phyloP scores from a whole-genome alignment of 1,140 invertebrate species.

The Bombus soroeensis region DNA sequence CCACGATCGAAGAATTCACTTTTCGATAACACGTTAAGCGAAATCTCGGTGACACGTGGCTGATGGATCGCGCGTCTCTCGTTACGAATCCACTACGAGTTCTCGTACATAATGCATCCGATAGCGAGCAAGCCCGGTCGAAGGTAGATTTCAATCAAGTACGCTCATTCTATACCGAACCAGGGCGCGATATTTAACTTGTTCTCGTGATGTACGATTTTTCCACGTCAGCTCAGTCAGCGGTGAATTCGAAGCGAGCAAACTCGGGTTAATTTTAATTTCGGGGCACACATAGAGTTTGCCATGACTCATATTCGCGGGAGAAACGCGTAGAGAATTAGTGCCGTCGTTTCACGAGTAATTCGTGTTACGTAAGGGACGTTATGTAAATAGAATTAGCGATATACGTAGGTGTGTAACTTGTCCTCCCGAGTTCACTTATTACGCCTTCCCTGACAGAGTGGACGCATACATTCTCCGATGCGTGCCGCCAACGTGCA shows the following conservation, averaged over 20 bases:
- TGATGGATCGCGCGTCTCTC: not conserved
- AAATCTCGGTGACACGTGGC: not conserved
- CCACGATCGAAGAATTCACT: not conserved
- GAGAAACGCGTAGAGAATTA: not conserved
- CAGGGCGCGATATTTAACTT: not conserved
- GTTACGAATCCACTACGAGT: not conserved
- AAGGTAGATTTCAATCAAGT: not conserved
- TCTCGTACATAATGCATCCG: not conserved
- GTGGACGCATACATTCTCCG: not conserved
- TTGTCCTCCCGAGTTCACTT: not conserved
- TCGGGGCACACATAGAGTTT: not conserved
- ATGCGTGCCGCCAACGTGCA: not conserved
- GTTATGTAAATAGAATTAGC: constrained; percentile 16
- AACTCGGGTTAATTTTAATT: not conserved
- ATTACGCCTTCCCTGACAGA: constrained; percentile 19
- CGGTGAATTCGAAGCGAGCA: not conserved
- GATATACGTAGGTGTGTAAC: not conserved
- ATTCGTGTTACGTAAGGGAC: constrained; percentile 12
- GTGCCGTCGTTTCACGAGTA: not conserved
- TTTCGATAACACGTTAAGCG: not conserved
- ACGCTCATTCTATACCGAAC: not conserved
- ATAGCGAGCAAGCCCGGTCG: not conserved
- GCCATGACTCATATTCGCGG: not conserved
- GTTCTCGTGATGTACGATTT: not conserved
- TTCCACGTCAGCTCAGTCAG: not conserved